A percentile compares a stretch with the other conserved stretches of the same genome.
These are phyloP conservation scores for Masticophis lateralis DNA, from an alignment of 2,797 vertebrate species.

Conservation along the genomic window DNA sequence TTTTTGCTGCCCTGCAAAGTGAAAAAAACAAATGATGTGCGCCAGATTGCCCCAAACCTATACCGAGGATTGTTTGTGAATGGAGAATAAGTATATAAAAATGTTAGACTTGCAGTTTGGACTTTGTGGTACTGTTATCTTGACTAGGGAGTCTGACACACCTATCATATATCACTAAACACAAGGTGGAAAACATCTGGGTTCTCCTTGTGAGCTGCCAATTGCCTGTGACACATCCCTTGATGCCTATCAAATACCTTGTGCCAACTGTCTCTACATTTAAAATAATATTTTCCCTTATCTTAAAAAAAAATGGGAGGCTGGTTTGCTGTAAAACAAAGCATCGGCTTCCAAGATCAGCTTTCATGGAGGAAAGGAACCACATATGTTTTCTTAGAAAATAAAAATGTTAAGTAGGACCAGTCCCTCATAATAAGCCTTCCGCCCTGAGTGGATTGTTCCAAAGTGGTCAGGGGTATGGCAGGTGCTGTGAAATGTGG, in stretches of 20 bases:
- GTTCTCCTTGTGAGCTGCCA: neutral
- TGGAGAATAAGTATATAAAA: slow-evolving; percentile 44
- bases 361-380: neutral
- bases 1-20: slow-evolving; percentile 46
- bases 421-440: neutral
- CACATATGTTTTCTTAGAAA: neutral
- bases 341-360: neutral
- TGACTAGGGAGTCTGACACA: neutral
- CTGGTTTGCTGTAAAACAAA: neutral
- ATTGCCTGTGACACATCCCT: neutral
- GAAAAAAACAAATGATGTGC: slow-evolving; percentile 22
- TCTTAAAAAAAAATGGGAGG: neutral
- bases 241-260: neutral
- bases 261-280: neutral
- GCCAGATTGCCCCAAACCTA: slow-evolving; percentile 54
- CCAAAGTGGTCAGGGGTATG: neutral
- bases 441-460: neutral
- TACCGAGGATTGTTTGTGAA: slow-evolving; percentile 39
- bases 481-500: neutral
- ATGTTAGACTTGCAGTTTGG: slow-evolving; percentile 47
- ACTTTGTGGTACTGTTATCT: slow-evolving; percentile 21
- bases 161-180: neutral
- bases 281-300: neutral
- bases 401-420: neutral
- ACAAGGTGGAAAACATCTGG: neutral